These are phyloP conservation scores for Aspidoscelis tigris DNA, from an alignment of 2,113 vertebrate species.

Conservation along the genomic window DNA sequence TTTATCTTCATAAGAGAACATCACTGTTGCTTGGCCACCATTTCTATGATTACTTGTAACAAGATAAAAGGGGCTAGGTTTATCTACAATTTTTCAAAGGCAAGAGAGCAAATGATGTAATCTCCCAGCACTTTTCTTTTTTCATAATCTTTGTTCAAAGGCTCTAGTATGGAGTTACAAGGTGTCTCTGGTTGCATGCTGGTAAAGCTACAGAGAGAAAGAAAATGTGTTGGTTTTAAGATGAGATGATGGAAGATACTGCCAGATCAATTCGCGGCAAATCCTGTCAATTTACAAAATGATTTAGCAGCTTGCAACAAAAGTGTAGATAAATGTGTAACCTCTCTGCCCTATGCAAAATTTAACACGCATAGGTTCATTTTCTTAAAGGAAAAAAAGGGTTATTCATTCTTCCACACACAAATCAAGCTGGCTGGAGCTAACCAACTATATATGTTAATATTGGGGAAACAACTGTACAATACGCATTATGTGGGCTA, in stretches of 20 bases:
- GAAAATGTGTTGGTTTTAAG: constrained; percentile 33
- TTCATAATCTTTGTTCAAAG: neutral
- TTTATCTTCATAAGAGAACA: neutral
- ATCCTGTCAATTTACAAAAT: constrained; percentile 61
- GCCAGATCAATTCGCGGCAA: constrained; percentile 54
- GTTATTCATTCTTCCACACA: neutral
- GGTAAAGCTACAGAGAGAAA: constrained; percentile 30
- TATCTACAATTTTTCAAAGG: neutral
- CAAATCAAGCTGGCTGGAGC: neutral
- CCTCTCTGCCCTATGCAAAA: constrained; percentile 32
- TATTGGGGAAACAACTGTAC: constrained; percentile 20
- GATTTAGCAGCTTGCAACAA: constrained; percentile 35
- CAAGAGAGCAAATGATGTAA: neutral
- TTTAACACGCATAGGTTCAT: constrained; percentile 44
- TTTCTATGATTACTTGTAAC: neutral
- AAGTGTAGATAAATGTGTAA: constrained; percentile 40
- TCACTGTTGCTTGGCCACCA: neutral
- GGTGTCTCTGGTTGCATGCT: neutral
- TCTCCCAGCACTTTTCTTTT: neutral
- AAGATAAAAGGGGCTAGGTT: neutral
- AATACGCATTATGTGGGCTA: constrained; percentile 8
- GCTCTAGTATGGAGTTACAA: neutral
- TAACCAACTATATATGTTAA: constrained; percentile 26
- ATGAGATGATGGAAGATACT: constrained; percentile 17
- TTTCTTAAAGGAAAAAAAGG: neutral